phyloP scores from a whole-genome alignment of 2,113 vertebrate species.

The Caretta caretta region DNA sequence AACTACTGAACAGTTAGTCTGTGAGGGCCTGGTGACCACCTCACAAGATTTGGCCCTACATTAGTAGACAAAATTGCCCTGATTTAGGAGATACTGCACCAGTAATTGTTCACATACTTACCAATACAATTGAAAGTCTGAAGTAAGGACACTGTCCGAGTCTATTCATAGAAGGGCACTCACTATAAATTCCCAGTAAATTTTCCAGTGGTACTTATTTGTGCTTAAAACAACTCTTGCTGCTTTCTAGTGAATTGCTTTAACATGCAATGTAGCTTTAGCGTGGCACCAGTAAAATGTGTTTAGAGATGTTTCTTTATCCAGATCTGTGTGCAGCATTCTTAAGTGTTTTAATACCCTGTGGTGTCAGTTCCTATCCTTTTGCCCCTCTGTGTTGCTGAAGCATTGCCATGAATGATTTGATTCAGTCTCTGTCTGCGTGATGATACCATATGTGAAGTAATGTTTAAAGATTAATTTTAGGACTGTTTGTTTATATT shows the following conservation, averaged over 20 bases:
- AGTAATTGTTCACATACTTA: not conserved
- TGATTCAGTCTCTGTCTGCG: not conserved
- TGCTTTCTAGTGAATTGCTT: conserved; percentile 12
- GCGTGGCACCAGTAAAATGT: not conserved
- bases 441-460: not conserved
- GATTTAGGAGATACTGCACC: not conserved
- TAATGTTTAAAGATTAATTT: not conserved
- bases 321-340: not conserved
- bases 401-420: conserved; percentile 8
- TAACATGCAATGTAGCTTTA: conserved; percentile 22
- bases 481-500: not conserved
- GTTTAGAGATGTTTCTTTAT: not conserved
- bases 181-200: not conserved
- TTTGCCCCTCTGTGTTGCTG: conserved; percentile 41
- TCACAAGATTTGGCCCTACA: not conserved
- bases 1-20: not conserved
- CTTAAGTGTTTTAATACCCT: not conserved
- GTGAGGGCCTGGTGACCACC: not conserved
- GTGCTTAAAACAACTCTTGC: not conserved
- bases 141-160: not conserved
- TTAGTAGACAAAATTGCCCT: not conserved
- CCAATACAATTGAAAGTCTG: not conserved
- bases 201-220: not conserved
- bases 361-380: not conserved
- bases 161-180: not conserved